These are phyloP conservation scores for Casuarius casuarius DNA, from an alignment of 2,113 vertebrate genomes.

Conservation along the genomic window DNA sequence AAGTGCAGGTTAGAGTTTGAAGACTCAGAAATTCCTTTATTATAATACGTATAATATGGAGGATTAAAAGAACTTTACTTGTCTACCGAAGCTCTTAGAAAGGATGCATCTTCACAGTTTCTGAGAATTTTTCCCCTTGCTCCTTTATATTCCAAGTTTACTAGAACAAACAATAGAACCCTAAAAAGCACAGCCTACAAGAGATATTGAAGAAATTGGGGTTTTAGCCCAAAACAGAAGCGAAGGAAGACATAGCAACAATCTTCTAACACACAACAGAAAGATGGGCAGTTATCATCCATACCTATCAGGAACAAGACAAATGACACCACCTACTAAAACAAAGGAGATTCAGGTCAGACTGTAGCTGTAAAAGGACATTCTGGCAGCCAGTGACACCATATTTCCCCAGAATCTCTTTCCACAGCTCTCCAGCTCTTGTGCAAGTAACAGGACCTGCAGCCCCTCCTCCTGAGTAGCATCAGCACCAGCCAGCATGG, in stretches of 20 bases:
- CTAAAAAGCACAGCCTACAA: background rate
- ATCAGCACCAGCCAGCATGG: background rate
- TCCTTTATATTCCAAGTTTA: background rate
- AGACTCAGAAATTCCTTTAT: background rate
- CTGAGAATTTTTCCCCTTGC: background rate
- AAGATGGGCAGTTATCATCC: background rate
- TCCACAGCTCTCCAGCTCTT: background rate
- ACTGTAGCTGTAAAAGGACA: background rate
- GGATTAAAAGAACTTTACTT: background rate
- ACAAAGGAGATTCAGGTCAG: fast-evolving
- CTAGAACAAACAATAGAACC: background rate
- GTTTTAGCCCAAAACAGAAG: background rate
- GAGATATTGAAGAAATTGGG: background rate
- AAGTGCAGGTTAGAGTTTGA: background rate
- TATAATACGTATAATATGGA: background rate
- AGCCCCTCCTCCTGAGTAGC: background rate
- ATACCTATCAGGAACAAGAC: background rate
- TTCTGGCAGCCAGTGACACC: too few species aligned
- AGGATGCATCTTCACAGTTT: background rate
- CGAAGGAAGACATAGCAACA: background rate
- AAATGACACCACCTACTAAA: background rate
- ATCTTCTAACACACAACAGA: background rate
- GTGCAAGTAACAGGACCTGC: background rate
- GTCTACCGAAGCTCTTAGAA: background rate
- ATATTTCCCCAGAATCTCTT: background rate